Percentiles rank a stretch among this genome's conserved stretches.
These are phyloP conservation scores for Spilogale gracilis DNA, from an alignment of 2,113 vertebrate genomes.

Conservation along the genomic window DNA sequence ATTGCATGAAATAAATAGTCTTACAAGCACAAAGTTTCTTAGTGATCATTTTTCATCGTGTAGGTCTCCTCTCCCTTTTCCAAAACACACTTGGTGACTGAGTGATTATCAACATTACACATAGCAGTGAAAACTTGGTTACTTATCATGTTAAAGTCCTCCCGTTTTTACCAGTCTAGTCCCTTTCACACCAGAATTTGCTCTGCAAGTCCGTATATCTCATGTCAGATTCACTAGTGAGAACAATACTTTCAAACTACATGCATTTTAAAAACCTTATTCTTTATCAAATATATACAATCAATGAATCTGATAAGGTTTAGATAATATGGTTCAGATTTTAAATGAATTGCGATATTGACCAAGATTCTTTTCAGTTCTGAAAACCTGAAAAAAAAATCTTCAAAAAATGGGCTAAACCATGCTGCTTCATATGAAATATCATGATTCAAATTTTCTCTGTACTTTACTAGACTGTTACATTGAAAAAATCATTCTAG, in stretches of 20 bases:
- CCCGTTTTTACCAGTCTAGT: not conserved
- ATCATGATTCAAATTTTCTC: not conserved
- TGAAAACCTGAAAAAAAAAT: not conserved
- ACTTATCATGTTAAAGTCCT: constrained; percentile 1
- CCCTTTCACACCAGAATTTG: not conserved
- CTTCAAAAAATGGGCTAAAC: not conserved
- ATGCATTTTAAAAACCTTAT: not conserved
- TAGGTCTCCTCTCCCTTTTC: not conserved
- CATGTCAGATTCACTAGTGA: not conserved
- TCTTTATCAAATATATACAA: not conserved
- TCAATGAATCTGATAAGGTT: not conserved
- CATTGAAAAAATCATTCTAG: not conserved
- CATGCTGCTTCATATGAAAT: not conserved
- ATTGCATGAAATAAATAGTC: not conserved
- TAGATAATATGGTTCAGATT: not conserved
- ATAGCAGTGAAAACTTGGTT: not conserved
- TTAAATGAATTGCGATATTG: constrained; percentile 32
- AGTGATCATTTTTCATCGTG: not conserved
- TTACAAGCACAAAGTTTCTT: not conserved
- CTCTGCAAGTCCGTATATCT: not conserved
- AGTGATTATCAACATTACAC: not conserved
- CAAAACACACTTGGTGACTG: constrained; percentile 11
- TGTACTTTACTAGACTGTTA: not conserved
- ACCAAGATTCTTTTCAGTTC: constrained; percentile 31
- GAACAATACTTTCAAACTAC: not conserved